Base-by-base conservation (phyloP, 2,888 invertebrate species). In the Syrista parreyssii region DNA sequence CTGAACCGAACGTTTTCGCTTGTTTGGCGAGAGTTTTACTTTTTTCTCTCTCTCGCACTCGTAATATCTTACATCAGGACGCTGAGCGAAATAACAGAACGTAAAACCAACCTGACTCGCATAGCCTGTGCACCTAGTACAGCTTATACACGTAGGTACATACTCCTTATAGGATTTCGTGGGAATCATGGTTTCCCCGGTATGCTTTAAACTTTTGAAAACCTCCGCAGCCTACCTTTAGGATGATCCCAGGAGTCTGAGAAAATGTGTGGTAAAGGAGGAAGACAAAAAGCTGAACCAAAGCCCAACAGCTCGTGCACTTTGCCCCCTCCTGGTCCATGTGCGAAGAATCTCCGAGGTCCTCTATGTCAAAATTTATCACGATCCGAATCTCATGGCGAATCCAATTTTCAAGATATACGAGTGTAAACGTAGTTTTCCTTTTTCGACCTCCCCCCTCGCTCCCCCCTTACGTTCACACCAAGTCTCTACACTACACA, bases 351-450 rank as follows among this genome's bases (percentile, higher is more conserved):
- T 77, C 75, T 79, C 75, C 75, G 74, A 75, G 79, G 81, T 74
- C 77, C 79, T 36, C 73, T 77, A 32, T 35, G 83, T 82, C 82
- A 86, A 83, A 87, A 89, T 89, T 90, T 90, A 89, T 89, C 88
- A 86, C 84, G 80, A 79, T 85, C 85, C 86, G 89, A 87, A 88
- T 88, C 88, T 87, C 85, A 80, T 84, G 85, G 83, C 86, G 86
- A 88, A 89, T 89, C 89, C 89, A 90, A 90, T 90, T 89, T 89
- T 87, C 87, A 84, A 88, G 88, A 89, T 89, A 88, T 89, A 89
- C 86, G 89, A 87, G 88, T 86, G 81, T 84, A 84, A 84, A 83
- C 84, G 84, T 68, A 77, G 77, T 69, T 75, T 23, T 30, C 23
- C n/a, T 31, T 11, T 76, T 76, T 33, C 80, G 80, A 76, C 30